A percentile compares a stretch with the other conserved stretches of the same genome.
Conservation (phyloP, 2,113 vertebrate species). For the Eubucco bourcierii region DNA sequence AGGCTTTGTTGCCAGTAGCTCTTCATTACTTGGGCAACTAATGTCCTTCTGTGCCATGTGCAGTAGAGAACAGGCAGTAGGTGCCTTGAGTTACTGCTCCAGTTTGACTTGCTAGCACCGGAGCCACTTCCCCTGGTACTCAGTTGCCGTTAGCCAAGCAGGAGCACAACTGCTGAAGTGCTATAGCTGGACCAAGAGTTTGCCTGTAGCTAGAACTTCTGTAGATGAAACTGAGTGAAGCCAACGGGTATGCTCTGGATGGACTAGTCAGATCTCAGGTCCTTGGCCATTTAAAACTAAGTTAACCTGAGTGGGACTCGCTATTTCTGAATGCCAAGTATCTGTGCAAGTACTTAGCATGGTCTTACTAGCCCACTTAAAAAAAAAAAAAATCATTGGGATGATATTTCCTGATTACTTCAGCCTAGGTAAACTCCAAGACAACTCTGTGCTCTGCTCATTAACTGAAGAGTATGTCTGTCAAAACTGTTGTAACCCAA, state of each 20-base stretch:
- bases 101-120: neutral
- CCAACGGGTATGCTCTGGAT: neutral
- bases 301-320: neutral
- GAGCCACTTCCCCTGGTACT: neutral
- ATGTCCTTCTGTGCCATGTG: neutral
- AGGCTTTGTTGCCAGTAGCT: neutral
- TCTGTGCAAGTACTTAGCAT: neutral
- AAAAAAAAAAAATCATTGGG: neutral
- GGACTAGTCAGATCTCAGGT: neutral
- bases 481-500: neutral
- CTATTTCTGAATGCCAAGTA: neutral
- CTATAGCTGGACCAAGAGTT: neutral
- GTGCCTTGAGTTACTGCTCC: neutral
- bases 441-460: neutral
- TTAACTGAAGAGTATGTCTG: neutral
- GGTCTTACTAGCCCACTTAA: neutral
- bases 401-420: neutral
- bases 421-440: neutral
- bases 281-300: neutral
- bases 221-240: neutral
- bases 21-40: neutral
- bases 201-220: neutral
- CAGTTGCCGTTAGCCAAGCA: rapidly evolving
- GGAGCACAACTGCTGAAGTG: neutral
- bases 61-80: neutral